Percentiles rank a stretch among this genome's conserved stretches.
These are phyloP conservation scores for Prionailurus bengalensis DNA, from an alignment of 2,113 vertebrate genomes.

Conservation along the genomic window DNA sequence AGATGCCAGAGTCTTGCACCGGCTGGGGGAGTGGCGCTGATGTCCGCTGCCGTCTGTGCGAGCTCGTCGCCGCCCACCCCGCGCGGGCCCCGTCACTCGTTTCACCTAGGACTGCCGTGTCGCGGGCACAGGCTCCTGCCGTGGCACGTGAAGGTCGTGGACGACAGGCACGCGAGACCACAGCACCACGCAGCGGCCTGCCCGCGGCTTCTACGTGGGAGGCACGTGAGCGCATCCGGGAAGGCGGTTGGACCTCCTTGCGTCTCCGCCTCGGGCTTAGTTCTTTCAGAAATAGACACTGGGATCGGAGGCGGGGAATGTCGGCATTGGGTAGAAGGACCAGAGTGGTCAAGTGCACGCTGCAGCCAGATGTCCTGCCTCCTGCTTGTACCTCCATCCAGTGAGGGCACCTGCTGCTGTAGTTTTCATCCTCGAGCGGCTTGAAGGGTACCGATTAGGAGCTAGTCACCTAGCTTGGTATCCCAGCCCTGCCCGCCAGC, in stretches of 20 bases:
- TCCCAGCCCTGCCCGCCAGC: background rate
- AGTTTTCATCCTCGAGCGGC: background rate
- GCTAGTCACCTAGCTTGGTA: background rate
- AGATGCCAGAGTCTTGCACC: background rate
- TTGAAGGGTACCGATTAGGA: background rate
- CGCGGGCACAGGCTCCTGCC: rapidly evolving
- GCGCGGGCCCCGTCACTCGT: rapidly evolving
- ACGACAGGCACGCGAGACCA: rapidly evolving
- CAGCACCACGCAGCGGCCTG: background rate
- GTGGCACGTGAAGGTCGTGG: background rate
- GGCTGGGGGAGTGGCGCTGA: background rate
- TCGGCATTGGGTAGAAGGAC: background rate
- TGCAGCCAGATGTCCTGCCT: background rate
- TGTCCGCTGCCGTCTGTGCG: background rate
- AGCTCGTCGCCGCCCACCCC: background rate
- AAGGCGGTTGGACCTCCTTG: background rate
- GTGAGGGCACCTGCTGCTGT: background rate
- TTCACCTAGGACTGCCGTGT: background rate
- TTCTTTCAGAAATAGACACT: background rate
- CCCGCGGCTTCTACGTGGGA: background rate
- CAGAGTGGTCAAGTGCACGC: background rate
- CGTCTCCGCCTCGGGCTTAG: background rate
- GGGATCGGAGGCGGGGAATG: background rate
- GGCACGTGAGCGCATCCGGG: background rate
- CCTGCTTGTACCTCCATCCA: background rate